phyloP scores from a whole-genome alignment of 1,140 invertebrate species.

The Aphaenogaster ashmeadi region DNA sequence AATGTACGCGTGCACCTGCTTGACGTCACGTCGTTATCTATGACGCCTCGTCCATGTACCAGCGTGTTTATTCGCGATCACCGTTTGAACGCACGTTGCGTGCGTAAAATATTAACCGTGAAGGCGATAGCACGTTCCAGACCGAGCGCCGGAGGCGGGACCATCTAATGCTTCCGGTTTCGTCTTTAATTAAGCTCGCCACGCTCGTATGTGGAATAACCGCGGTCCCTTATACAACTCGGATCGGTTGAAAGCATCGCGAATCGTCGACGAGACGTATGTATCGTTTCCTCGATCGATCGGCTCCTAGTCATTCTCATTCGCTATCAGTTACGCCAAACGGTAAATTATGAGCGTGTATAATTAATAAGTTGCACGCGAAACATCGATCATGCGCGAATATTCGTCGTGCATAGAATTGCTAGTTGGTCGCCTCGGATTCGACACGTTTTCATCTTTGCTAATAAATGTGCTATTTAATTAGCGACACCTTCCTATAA shows the following conservation, averaged over 20 bases:
- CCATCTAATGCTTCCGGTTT: conserved; percentile 61
- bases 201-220: conserved; percentile 51
- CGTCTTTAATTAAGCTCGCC: conserved; percentile 64
- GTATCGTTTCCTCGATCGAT: conserved; percentile 37
- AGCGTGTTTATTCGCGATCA: conserved; percentile 20
- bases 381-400: neutral
- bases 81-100: conserved; percentile 23
- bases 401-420: neutral
- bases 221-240: conserved; percentile 61
- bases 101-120: conserved; percentile 55
- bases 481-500: neutral
- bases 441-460: neutral
- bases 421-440: neutral
- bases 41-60: neutral
- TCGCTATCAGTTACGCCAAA: conserved; percentile 13
- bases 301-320: neutral
- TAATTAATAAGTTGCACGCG: conserved; percentile 25
- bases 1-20: neutral
- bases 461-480: neutral
- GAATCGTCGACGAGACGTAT: neutral
- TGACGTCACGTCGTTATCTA: conserved; percentile 49
- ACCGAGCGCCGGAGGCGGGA: neutral
- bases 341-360: neutral
- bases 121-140: conserved; percentile 52
- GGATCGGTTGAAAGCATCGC: conserved; percentile 60